These are phyloP conservation scores for Drosophila robusta DNA, from an alignment of 2,888 invertebrate species.

Conservation along the genomic window DNA sequence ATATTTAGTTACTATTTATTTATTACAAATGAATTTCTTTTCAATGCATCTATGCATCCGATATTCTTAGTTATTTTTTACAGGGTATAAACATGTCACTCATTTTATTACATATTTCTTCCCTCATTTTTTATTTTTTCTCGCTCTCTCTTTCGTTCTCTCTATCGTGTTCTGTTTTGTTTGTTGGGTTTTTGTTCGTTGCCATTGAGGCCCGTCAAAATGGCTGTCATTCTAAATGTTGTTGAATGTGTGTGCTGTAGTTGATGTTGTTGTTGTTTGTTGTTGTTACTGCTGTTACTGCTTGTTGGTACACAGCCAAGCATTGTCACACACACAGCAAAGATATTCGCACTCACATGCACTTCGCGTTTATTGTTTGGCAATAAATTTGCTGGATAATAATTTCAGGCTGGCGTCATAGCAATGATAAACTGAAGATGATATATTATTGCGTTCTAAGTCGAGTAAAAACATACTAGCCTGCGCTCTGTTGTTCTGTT, in stretches of 20 bases:
- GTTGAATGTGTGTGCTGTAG: slow-evolving; percentile 16
- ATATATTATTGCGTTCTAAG: slow-evolving; percentile 81
- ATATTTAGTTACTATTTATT: background rate
- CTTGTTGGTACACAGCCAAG: slow-evolving; percentile 60
- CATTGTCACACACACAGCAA: slow-evolving; percentile 20
- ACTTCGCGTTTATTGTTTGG: slow-evolving; percentile 75
- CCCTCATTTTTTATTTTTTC: background rate
- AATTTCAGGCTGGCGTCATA: slow-evolving; percentile 82
- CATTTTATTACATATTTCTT: slow-evolving; percentile 28
- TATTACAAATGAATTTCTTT: background rate
- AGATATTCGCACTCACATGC: slow-evolving; percentile 37
- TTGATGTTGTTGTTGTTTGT: slow-evolving; percentile 29
- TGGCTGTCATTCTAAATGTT: slow-evolving; percentile 49
- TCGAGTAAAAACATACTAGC: slow-evolving; percentile 64
- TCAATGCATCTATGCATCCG: background rate
- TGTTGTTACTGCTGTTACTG: slow-evolving; percentile 26
- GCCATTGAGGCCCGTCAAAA: slow-evolving; percentile 64
- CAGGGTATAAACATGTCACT: slow-evolving; percentile 16
- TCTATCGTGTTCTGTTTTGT: slow-evolving; percentile 11
- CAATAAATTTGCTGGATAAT: slow-evolving; percentile 82
- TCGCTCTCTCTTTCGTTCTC: background rate
- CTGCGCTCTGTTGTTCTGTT: slow-evolving; percentile 1
- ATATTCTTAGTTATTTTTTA: background rate
- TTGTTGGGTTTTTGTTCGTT: slow-evolving; percentile 37
- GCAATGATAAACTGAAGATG: slow-evolving; percentile 83